Percentiles rank a stretch among this genome's conserved stretches.
Conservation (phyloP, 2,797 vertebrate genomes). For the Gymnopithys bicolor region DNA sequence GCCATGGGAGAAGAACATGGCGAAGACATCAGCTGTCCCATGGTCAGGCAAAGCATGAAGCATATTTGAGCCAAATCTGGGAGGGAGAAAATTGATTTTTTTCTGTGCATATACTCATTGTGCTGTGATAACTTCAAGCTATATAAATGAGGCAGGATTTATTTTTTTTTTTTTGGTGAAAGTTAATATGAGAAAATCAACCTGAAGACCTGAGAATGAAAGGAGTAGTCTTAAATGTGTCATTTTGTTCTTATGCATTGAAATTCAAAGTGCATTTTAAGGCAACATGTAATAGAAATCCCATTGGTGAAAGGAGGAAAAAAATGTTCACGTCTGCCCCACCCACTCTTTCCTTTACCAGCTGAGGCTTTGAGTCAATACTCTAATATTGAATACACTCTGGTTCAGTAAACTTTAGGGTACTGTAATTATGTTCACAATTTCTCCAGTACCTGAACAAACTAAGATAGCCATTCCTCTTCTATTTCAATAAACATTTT, state of each 20-base stretch:
- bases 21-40: background rate
- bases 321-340: background rate
- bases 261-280: background rate
- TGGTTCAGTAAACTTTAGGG: background rate
- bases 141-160: background rate
- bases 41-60: background rate
- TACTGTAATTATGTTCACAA: background rate
- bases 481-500: constrained; percentile 9
- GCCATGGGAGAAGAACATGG: background rate
- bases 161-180: background rate
- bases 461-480: background rate
- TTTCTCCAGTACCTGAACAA: background rate
- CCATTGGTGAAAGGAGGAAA: background rate
- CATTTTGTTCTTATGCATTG: background rate
- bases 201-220: background rate
- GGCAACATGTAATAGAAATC: background rate
- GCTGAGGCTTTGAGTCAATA: background rate
- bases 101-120: background rate
- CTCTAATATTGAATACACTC: background rate
- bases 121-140: background rate
- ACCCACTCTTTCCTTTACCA: background rate
- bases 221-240: background rate
- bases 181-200: background rate
- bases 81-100: background rate
- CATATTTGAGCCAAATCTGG: background rate